Conservation (phyloP, 2,888 invertebrate species). For the Torymus tubicola region DNA sequence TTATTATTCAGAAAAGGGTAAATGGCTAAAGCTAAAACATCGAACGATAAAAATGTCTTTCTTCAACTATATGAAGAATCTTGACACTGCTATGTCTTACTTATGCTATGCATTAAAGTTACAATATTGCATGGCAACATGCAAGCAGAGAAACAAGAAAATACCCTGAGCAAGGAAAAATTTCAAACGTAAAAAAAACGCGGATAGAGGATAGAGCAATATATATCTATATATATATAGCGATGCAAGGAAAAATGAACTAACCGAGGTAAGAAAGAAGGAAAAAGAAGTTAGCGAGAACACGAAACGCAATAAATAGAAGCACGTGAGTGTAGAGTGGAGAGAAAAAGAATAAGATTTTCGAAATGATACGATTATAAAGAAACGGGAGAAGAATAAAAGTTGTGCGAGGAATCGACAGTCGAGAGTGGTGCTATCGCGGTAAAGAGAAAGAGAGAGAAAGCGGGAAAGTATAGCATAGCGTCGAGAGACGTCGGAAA, state of each 20-base stretch:
- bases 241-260: conserved; percentile 21
- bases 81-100: too few relatives aligned
- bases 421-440: not conserved
- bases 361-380: conserved; percentile 28
- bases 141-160: not conserved
- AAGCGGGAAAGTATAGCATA: not conserved
- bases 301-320: conserved; percentile 28
- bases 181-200: not conserved
- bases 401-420: not conserved
- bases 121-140: too few relatives aligned
- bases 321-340: not conserved
- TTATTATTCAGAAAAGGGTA: too few relatives aligned
- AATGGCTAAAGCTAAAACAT: too few relatives aligned
- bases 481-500: too few relatives aligned
- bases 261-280: not conserved
- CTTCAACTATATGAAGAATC: too few relatives aligned
- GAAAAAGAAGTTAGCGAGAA: conserved; percentile 12
- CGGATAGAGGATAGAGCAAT: not conserved
- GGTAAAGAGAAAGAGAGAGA: not conserved
- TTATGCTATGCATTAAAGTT: too few relatives aligned
- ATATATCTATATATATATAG: too few relatives aligned
- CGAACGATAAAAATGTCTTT: too few relatives aligned
- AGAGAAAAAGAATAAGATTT: conserved; percentile 2
- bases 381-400: conserved; percentile 3
- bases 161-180: not conserved